Evolutionary conservation across 2,113 vertebrate species (phyloP).

Genomic region (Melospiza melodia): DNA sequence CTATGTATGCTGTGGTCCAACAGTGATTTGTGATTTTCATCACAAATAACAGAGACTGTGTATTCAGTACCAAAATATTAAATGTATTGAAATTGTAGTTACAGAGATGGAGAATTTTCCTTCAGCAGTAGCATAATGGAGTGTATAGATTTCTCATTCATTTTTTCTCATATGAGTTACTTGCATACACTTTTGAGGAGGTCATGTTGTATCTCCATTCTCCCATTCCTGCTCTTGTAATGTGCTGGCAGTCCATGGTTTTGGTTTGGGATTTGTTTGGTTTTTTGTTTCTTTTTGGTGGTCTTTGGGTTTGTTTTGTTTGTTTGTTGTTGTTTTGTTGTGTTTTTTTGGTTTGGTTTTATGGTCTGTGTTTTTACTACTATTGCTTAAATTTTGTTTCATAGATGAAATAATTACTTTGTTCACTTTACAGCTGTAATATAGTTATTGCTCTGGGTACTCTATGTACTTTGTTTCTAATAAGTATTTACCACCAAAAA

Average conservation of each 20-base stretch:
- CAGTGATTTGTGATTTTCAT: conserved; percentile 18
- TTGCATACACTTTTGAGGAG: not conserved
- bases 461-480: not conserved
- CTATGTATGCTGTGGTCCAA: not conserved
- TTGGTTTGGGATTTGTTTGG: not conserved
- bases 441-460: not conserved
- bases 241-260: not conserved
- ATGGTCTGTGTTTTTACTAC: not conserved
- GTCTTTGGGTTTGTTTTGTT: not conserved
- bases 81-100: conserved; percentile 10
- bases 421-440: not conserved
- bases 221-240: not conserved
- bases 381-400: not conserved
- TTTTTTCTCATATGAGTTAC: not conserved
- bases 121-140: not conserved
- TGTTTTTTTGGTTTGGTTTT: not conserved
- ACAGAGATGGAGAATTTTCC: not conserved
- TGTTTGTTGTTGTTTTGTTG: not conserved
- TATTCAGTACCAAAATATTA: not conserved
- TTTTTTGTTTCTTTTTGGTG: not conserved
- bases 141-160: not conserved
- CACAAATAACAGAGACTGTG: not conserved
- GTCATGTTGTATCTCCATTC: not conserved
- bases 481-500: not conserved
- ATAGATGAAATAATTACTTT: not conserved